A percentile compares a stretch with the other conserved stretches of the same genome.
These are phyloP conservation scores for Phrynocephalus guinanensis DNA, from an alignment of 2,797 vertebrate species.

Conservation along the genomic window DNA sequence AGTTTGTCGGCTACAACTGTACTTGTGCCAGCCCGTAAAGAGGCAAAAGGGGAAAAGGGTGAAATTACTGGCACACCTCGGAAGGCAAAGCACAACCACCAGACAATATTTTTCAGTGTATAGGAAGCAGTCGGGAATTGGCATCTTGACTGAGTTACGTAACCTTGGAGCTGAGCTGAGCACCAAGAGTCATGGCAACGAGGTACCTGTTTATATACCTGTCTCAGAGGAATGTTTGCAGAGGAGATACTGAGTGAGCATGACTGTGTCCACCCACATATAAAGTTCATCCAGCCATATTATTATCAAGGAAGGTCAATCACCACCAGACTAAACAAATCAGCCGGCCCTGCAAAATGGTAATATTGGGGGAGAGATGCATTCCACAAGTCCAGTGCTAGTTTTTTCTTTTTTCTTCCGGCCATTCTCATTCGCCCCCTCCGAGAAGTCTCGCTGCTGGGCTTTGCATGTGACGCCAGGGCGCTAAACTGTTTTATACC, in stretches of 20 bases:
- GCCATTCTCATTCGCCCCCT: no score
- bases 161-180: conserved; percentile 26
- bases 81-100: not conserved
- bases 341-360: not conserved
- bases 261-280: not conserved
- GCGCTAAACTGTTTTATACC: no score
- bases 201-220: conserved; percentile 27
- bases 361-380: not conserved
- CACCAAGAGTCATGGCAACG: conserved; percentile 37
- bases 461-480: no score
- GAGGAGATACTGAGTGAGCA: conserved; percentile 16
- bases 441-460: no score
- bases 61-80: not conserved
- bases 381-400: not conserved
- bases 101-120: not conserved
- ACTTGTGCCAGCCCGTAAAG: not conserved
- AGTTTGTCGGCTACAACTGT: not conserved
- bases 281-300: conserved; percentile 1
- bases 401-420: no score
- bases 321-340: not conserved
- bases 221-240: conserved; percentile 18
- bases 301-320: conserved; percentile 13
- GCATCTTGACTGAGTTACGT: conserved; percentile 11
- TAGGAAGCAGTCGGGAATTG: not conserved
- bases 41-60: not conserved